Evolutionary conservation across 2,797 vertebrate species (phyloP).

Genomic region (Nothura maculosa): DNA sequence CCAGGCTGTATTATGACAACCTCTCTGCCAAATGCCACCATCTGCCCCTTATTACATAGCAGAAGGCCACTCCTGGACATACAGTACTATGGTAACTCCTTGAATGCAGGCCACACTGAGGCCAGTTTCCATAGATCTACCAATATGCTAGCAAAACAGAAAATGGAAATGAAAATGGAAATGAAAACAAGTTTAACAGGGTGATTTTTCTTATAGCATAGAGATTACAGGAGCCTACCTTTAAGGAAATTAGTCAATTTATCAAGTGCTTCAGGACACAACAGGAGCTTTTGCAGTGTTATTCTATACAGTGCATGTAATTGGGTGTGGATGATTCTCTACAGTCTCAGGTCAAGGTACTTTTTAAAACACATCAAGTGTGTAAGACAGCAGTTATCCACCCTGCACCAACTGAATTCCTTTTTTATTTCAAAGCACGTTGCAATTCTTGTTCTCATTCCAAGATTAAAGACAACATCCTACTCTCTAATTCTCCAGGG

Average conservation of each 20-base stretch:
- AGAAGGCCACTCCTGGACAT: background rate
- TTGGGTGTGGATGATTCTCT: background rate
- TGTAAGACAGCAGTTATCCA: background rate
- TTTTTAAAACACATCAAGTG: slow-evolving; percentile 15
- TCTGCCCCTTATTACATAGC: slow-evolving; percentile 13
- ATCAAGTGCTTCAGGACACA: background rate
- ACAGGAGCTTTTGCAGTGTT: background rate
- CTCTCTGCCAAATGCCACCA: background rate
- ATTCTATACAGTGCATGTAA: background rate
- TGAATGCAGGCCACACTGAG: background rate
- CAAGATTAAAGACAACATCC: slow-evolving; percentile 31
- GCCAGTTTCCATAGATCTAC: background rate
- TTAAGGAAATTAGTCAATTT: background rate
- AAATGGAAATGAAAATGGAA: background rate
- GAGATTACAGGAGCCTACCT: background rate
- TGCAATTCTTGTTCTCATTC: slow-evolving; percentile 25
- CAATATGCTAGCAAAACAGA: background rate
- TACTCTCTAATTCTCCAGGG: slow-evolving; percentile 5
- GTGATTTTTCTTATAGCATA: background rate
- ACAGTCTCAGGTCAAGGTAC: background rate
- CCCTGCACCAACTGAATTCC: background rate
- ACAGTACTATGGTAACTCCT: background rate
- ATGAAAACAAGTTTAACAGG: background rate
- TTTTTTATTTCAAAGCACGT: slow-evolving; percentile 39
- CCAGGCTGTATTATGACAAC: background rate